These are phyloP conservation scores for Drosophila ohnishii DNA, from an alignment of 1,140 invertebrate genomes.

Conservation along the genomic window DNA sequence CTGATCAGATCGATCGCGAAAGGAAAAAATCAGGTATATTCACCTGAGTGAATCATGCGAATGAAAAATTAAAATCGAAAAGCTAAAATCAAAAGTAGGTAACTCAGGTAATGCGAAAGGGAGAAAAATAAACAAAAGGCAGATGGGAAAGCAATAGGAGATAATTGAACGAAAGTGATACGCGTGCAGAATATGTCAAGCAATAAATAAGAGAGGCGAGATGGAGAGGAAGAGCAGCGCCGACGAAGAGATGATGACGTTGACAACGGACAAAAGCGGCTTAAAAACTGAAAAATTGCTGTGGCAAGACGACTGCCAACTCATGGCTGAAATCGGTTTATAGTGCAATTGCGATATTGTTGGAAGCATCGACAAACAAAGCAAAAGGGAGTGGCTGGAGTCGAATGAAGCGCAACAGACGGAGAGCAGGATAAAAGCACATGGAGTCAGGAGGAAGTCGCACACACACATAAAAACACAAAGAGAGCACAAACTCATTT, in stretches of 20 bases:
- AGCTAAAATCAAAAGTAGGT: conserved; percentile 38
- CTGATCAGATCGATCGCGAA: conserved; percentile 53
- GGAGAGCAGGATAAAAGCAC: conserved; percentile 55
- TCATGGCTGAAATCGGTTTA: conserved; percentile 28
- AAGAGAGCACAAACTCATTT: conserved; percentile 8
- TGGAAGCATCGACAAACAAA: conserved; percentile 35
- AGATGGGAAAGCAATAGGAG: conserved; percentile 27
- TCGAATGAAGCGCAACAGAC: conserved; percentile 50
- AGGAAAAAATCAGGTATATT: conserved; percentile 8
- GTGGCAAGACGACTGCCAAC: conserved; percentile 13
- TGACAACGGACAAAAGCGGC: conserved; percentile 20
- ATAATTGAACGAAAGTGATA: conserved; percentile 71
- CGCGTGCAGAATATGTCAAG: conserved; percentile 45
- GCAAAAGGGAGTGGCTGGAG: conserved; percentile 61
- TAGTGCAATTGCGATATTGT: conserved; percentile 10
- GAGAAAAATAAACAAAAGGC: conserved; percentile 24
- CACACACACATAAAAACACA: conserved; percentile 23
- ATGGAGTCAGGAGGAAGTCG: conserved; percentile 73
- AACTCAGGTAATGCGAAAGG: conserved; percentile 35
- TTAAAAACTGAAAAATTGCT: conserved; percentile 16
- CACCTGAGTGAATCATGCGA: conserved; percentile 25
- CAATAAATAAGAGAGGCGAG: conserved; percentile 21
- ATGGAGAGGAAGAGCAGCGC: conserved; percentile 10
- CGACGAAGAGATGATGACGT: conserved; percentile 39
- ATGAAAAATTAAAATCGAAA: conserved; percentile 22